These are phyloP conservation scores for Leucosticte australis DNA, from an alignment of 2,113 vertebrate species.

Conservation along the genomic window DNA sequence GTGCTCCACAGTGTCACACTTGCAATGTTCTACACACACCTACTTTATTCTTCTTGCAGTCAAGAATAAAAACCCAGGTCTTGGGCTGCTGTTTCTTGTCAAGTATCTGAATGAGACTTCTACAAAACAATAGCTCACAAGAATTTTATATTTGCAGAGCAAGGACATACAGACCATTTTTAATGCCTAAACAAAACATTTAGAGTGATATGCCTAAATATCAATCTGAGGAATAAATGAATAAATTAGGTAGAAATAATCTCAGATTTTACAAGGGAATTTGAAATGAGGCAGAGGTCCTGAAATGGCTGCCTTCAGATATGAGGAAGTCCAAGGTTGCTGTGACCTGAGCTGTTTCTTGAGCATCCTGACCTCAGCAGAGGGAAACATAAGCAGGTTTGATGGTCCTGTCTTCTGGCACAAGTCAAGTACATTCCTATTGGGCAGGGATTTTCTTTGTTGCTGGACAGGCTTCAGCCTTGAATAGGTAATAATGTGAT, in stretches of 20 bases:
- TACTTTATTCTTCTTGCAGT: not conserved
- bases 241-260: not conserved
- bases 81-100: not conserved
- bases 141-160: not conserved
- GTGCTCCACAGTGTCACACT: not conserved
- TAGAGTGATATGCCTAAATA: not conserved
- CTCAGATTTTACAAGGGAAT: not conserved
- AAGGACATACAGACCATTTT: not conserved
- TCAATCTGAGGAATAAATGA: not conserved
- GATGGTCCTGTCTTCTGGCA: not conserved
- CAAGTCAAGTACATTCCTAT: not conserved
- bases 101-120: not conserved
- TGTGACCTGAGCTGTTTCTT: not conserved
- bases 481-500: not conserved
- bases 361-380: not conserved
- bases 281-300: not conserved
- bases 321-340: accelerated
- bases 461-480: not conserved
- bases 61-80: not conserved
- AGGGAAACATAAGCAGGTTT: not conserved
- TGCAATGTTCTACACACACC: not conserved
- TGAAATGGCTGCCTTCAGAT: not conserved
- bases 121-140: not conserved
- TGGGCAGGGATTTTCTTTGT: conserved; percentile 22
- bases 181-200: not conserved